Conservation (phyloP, 1,140 invertebrate species). For the Armadillidium nasatum region DNA sequence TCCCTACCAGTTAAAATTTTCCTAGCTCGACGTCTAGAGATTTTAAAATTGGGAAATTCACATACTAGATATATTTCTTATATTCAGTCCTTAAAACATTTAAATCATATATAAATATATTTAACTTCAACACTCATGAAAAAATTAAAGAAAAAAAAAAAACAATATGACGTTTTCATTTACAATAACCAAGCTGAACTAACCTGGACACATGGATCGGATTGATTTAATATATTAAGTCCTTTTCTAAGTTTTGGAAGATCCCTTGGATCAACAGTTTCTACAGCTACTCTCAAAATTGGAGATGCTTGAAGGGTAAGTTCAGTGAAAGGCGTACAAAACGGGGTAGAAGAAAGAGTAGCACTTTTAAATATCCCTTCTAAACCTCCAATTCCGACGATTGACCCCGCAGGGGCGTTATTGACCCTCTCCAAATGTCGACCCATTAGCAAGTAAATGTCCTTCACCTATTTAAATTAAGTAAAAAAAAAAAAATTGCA, state of each 20-base stretch:
- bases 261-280: slow-evolving; percentile 76
- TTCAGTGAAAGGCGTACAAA: slow-evolving; percentile 85
- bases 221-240: slow-evolving; percentile 77
- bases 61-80: no score
- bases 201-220: slow-evolving; percentile 52
- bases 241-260: slow-evolving; percentile 74
- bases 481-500: no score
- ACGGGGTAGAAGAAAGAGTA: slow-evolving; percentile 75
- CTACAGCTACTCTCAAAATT: slow-evolving; percentile 86
- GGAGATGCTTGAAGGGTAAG: slow-evolving; percentile 73
- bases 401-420: slow-evolving; percentile 79
- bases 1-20: no score
- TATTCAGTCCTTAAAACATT: not conserved
- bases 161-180: not conserved
- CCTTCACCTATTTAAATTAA: slow-evolving; percentile 55
- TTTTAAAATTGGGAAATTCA: no score
- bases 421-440: slow-evolving; percentile 77
- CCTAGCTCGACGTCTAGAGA: no score
- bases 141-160: no score
- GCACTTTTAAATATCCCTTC: slow-evolving; percentile 85
- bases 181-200: not conserved
- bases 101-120: slow-evolving; percentile 66
- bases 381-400: slow-evolving; percentile 81
- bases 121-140: not conserved
- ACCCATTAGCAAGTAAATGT: slow-evolving; percentile 89